Conservation (phyloP, 1,140 invertebrate species). For the Drosophila santomea region DNA sequence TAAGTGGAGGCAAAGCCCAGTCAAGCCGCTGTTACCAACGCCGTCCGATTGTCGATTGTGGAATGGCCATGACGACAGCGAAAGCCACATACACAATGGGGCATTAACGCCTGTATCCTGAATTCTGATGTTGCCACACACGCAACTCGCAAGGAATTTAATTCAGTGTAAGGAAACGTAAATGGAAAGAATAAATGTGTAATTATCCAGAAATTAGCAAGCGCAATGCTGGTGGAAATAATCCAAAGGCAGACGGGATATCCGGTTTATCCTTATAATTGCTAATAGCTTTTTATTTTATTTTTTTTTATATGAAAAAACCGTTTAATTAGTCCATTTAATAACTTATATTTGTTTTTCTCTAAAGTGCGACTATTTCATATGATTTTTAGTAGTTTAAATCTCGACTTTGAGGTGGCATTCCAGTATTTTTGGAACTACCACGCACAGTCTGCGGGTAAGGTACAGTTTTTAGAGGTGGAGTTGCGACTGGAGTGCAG, state of each 20-base stretch:
- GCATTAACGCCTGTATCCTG: slow-evolving; percentile 35
- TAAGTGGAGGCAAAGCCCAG: slow-evolving; percentile 47
- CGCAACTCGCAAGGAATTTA: slow-evolving; percentile 9
- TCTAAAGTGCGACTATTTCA: too few species aligned
- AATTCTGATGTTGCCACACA: slow-evolving; percentile 26
- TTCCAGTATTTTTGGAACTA: slow-evolving; percentile 25
- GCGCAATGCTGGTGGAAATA: slow-evolving; percentile 12
- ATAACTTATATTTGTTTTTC: too few species aligned
- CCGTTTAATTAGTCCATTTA: background rate
- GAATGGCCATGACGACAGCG: slow-evolving; percentile 55
- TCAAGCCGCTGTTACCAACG: slow-evolving; percentile 43
- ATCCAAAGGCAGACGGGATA: slow-evolving; percentile 15
- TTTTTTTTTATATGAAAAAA: background rate
- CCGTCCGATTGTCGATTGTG: slow-evolving; percentile 7
- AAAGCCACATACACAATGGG: slow-evolving; percentile 35
- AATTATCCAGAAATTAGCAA: slow-evolving; percentile 42
- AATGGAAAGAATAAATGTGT: slow-evolving; percentile 29
- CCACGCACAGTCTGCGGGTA: background rate
- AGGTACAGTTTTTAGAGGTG: background rate
- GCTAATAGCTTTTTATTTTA: slow-evolving; percentile 7
- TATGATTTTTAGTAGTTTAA: background rate
- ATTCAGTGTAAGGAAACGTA: slow-evolving; percentile 1
- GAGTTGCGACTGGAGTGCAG: slow-evolving; percentile 39
- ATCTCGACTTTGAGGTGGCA: slow-evolving; percentile 11
- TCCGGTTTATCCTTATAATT: slow-evolving; percentile 38